A percentile compares a stretch with the other conserved stretches of the same genome.
Conservation (phyloP, 2,888 invertebrate genomes). For the Coenonympha glycerion region DNA sequence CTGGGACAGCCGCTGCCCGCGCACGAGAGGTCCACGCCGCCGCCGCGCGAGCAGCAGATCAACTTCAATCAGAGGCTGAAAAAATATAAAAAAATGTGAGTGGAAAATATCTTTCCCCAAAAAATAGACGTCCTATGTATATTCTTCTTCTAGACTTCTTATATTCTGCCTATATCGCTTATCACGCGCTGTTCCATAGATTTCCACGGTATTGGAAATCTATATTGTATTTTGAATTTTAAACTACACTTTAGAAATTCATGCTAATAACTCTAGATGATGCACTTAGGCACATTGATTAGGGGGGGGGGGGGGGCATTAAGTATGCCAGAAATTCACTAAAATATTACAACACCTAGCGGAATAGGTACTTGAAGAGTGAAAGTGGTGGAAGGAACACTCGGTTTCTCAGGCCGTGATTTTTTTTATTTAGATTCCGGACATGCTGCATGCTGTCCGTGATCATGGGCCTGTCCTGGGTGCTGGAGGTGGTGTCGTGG, state of each 20-base stretch:
- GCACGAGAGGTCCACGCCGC: conserved; percentile 43
- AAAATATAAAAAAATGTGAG: conserved; percentile 69
- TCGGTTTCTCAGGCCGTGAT: background rate
- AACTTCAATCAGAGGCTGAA: conserved; percentile 59
- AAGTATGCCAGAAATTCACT: too few relatives aligned
- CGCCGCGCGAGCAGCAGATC: conserved; percentile 41
- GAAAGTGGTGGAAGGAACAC: too few relatives aligned
- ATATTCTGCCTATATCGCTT: too few relatives aligned
- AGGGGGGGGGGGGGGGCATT: too few relatives aligned
- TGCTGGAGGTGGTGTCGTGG: conserved; percentile 82
- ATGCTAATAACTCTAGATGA: too few relatives aligned
- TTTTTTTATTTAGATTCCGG: conserved; percentile 60
- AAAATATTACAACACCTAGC: too few relatives aligned
- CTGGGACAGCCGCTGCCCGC: conserved; percentile 50
- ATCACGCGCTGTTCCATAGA: too few relatives aligned
- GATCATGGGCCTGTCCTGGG: conserved; percentile 83
- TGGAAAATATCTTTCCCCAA: conserved; percentile 24
- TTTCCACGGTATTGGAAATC: too few relatives aligned
- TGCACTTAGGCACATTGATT: too few relatives aligned
- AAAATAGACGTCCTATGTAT: too few relatives aligned
- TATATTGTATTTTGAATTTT: background rate
- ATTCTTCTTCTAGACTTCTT: background rate
- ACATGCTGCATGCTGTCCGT: conserved; percentile 78
- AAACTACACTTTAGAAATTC: too few relatives aligned
- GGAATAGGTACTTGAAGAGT: too few relatives aligned